Base-by-base conservation (phyloP, 2,113 vertebrate species). In the Paratilapia polleni region DNA sequence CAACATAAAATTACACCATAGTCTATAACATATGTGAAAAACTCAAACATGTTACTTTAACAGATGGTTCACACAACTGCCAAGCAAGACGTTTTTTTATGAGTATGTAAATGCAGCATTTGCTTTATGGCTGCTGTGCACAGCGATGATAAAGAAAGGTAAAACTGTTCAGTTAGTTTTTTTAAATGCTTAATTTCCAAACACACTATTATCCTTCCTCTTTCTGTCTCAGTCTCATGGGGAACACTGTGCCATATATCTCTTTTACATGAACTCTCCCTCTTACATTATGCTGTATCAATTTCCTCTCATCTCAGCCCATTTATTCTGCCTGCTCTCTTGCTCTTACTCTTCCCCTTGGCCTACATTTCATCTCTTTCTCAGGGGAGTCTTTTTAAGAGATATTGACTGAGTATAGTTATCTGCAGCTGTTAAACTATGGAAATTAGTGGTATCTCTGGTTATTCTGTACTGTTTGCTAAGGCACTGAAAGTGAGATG, bases 251-350 rank as follows among this genome's bases (percentile, higher is more conserved):
- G 75, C 82, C 22, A 80, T 85, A 85, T 88, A 77, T 88, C 83
- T 88, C 58, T 83, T 92, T 89, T 86, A 83, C 85, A 93, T 82
- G 47, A 90, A 91, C 82, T 82, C 74, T 87, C 60, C 62, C 61
- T 79, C 49, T 82, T 87, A 87, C 89, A 93, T 94, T 87, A 91
- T 85, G 47, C 84, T 78, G 68, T 90, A 93, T 93, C 88, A 88
- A 85, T 92, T 91, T 93, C 88, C 86, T 92, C 92, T 88, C 88
- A 88, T 94, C 77, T 79, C 82, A 88, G 58, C 86, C 81, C 80
- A 90, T 91, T 92, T 93, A 85, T 83, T 76, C 57, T n/a, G 78
- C 58, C 85, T 43, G 34, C 80, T 84, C 60, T 81, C 88, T 68
- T 61, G 2, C 83, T 85, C 81, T 80, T 57, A 58, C 80, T 85